These are phyloP conservation scores for Xenus cinereus DNA, from an alignment of 2,113 vertebrate species.

Conservation along the genomic window DNA sequence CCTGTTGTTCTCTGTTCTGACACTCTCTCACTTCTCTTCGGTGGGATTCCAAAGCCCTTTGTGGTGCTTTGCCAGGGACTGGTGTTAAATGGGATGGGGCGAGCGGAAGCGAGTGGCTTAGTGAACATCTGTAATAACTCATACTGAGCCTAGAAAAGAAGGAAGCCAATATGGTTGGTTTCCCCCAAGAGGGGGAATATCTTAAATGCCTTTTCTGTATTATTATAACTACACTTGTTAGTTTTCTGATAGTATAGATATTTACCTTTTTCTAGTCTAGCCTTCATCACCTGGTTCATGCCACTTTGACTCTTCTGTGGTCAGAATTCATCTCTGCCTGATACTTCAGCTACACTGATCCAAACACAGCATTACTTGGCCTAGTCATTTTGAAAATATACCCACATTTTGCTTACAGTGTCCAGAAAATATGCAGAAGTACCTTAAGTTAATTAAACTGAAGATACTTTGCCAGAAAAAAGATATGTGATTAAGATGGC, in stretches of 20 bases:
- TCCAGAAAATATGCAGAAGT: not conserved
- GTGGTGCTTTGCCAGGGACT: not conserved
- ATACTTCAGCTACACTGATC: not conserved
- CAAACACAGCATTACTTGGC: not conserved
- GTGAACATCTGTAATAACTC: not conserved
- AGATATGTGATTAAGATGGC: not conserved
- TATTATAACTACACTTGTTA: not conserved
- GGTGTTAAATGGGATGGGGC: not conserved
- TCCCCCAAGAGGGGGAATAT: not conserved
- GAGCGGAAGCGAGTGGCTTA: not conserved
- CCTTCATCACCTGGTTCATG: not conserved
- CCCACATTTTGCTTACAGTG: not conserved
- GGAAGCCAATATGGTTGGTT: not conserved
- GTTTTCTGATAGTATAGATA: not conserved
- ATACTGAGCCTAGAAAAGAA: not conserved
- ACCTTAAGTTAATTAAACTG: not conserved
- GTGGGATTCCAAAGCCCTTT: not conserved
- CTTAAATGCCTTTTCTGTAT: not conserved
- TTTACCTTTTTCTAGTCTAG: not conserved
- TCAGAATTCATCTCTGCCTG: not conserved
- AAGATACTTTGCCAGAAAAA: not conserved
- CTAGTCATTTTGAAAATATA: not conserved
- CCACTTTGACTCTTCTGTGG: not conserved
- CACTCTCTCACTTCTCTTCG: not conserved
- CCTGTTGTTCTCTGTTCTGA: not conserved